phyloP scores from a whole-genome alignment of 2,113 vertebrate genomes.

The Planiliza haematocheilus region DNA sequence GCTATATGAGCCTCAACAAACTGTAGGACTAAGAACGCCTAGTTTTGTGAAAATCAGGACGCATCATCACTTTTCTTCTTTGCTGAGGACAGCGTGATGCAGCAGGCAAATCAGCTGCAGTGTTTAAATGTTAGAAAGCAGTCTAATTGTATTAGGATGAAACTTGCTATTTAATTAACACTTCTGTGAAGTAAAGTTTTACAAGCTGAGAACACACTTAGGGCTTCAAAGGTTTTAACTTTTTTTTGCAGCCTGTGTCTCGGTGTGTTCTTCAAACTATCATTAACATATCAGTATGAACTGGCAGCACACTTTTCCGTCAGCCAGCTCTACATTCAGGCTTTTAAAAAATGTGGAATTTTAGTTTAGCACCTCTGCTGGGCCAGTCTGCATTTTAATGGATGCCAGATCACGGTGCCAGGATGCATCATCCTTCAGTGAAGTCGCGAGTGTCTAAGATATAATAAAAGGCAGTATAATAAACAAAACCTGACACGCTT shows the following conservation, averaged over 20 bases:
- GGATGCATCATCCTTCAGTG: not conserved
- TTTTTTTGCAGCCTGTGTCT: too few species aligned
- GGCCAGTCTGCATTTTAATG: not conserved
- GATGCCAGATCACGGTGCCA: conserved; percentile 2
- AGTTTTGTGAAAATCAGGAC: too few species aligned
- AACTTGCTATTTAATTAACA: not conserved
- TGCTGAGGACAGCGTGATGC: not conserved
- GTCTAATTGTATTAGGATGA: not conserved
- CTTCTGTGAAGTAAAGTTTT: too few species aligned
- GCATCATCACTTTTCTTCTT: too few species aligned
- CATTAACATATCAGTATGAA: too few species aligned
- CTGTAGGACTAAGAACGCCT: too few species aligned
- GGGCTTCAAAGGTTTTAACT: too few species aligned
- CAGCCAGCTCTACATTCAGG: not conserved
- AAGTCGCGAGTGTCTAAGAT: conserved; percentile 7
- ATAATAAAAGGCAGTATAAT: not conserved
- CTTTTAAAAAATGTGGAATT: not conserved
- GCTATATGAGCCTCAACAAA: too few species aligned
- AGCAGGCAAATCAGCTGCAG: not conserved
- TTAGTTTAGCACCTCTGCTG: not conserved
- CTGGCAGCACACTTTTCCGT: not conserved
- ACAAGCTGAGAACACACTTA: too few species aligned
- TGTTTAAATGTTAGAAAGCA: conserved; percentile 1
- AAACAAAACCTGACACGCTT: not conserved
- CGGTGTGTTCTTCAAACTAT: too few species aligned